Percentiles rank a stretch among this genome's conserved stretches.
These are phyloP conservation scores for Cyprinodon brontotheroides DNA, from an alignment of 2,113 vertebrate genomes.

Conservation along the genomic window DNA sequence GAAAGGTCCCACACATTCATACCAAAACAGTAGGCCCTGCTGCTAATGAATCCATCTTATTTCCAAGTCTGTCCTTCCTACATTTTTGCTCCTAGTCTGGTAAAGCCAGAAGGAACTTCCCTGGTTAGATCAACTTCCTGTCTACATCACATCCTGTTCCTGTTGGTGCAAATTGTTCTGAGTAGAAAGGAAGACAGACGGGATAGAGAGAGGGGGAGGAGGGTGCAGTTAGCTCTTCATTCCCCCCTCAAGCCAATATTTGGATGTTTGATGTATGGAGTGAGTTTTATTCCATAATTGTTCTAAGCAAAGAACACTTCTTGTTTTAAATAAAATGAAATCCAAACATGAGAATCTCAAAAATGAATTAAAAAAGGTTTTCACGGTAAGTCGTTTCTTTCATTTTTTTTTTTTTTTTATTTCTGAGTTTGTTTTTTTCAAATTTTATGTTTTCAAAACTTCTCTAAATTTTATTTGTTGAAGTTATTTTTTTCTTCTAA, in stretches of 20 bases:
- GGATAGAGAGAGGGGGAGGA: slow-evolving; percentile 34
- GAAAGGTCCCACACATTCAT: slow-evolving; percentile 13
- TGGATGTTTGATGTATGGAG: too few relatives aligned
- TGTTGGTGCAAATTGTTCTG: slow-evolving; percentile 68
- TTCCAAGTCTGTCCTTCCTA: slow-evolving; percentile 52
- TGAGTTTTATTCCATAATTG: too few relatives aligned
- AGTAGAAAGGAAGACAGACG: slow-evolving; percentile 64
- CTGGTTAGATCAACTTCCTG: slow-evolving; percentile 63
- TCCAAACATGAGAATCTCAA: too few relatives aligned
- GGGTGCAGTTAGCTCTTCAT: slow-evolving; percentile 51
- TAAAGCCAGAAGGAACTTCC: slow-evolving; percentile 58
- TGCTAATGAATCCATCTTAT: slow-evolving; percentile 32
- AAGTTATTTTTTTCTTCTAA: too few relatives aligned
- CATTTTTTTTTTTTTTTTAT: too few relatives aligned
- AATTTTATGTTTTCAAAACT: too few relatives aligned
- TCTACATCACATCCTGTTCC: slow-evolving; percentile 73
- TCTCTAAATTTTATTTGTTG: too few relatives aligned
- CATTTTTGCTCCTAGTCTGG: slow-evolving; percentile 47
- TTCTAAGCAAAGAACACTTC: too few relatives aligned
- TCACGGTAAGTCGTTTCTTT: too few relatives aligned
- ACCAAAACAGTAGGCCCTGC: slow-evolving; percentile 53
- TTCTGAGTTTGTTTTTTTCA: too few relatives aligned
- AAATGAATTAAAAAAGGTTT: too few relatives aligned
- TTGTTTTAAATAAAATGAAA: too few relatives aligned
- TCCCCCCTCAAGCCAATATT: slow-evolving; percentile 5